Evolutionary conservation across 2,888 invertebrate species (phyloP).

Genomic region (Dasysyrphus albostriatus): DNA sequence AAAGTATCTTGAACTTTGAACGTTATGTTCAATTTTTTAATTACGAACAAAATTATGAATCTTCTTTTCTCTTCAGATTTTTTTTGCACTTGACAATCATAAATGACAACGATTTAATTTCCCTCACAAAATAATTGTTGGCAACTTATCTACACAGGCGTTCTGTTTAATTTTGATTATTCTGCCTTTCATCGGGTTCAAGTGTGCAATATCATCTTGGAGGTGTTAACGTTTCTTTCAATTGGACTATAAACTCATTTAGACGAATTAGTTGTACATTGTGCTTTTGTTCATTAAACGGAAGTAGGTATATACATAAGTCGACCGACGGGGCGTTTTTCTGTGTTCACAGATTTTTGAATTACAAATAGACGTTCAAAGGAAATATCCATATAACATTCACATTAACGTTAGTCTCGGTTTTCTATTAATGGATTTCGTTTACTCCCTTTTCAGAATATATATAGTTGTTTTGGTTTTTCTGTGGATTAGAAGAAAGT

Average conservation of each 20-base stretch:
- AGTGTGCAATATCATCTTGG: conserved; percentile 51
- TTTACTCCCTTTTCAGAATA: conserved; percentile 63
- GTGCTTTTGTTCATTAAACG: conserved; percentile 45
- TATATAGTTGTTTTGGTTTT: conserved; percentile 69
- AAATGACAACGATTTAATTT: conserved; percentile 37
- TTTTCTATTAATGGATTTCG: conserved; percentile 65
- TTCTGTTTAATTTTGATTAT: conserved; percentile 55
- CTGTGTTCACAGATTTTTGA: conserved; percentile 36
- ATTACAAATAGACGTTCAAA: neutral
- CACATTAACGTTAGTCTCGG: conserved; percentile 34
- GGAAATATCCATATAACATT: neutral
- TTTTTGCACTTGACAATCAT: conserved; percentile 1
- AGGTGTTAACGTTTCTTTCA: conserved; percentile 70
- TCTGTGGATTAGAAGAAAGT: conserved; percentile 65
- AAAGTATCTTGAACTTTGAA: neutral
- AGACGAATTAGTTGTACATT: conserved; percentile 62
- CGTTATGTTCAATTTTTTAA: conserved; percentile 15
- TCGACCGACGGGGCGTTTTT: conserved; percentile 56
- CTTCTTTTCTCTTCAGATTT: neutral
- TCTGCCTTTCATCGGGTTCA: conserved; percentile 34
- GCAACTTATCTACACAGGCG: conserved; percentile 25
- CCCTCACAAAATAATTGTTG: conserved; percentile 50
- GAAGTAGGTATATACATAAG: conserved; percentile 23
- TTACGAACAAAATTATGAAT: conserved; percentile 9
- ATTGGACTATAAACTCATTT: conserved; percentile 68